Base-by-base conservation (phyloP, 2,888 invertebrate species). In the Gryllus longicercus region DNA sequence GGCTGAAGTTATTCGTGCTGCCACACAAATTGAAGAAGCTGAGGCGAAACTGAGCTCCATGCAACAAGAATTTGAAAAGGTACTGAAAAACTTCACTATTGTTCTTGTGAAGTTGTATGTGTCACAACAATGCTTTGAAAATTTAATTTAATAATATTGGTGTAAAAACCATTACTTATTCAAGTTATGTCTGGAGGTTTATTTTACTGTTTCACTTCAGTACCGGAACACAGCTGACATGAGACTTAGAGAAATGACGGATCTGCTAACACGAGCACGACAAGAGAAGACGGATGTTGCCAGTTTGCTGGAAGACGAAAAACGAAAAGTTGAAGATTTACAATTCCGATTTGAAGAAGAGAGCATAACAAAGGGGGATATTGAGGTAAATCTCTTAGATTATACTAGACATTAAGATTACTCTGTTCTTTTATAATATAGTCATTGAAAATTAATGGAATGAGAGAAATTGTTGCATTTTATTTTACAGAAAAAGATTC, bases 261-360 rank as follows among this genome's bases (percentile, higher is more conserved):
- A 84, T 3, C 86, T 82, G 83, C 86, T 84, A 77, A 90, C 83
- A 83, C 87, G 79, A 89, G 87, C 93, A 21, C 91, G 91, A 84
- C 85, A 87, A 14, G 90, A 92, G 83, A 86, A 90, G 83, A 88
- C 88, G 81, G 89, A 89, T 79, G 87, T 95, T 81, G 87, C 89
- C 83, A 88, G 90, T 82, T 91, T 92, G 84, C 86, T 96, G 83
- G 94, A 94, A 81, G 95, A 95, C 84, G 95, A 95, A 85, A 90
- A 90, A 84, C 92, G 93, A 85, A 95, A 93, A 87, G 92, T 93
- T 10, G 97, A 97, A 88, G 97, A 97, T 87, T 90, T 97, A 82
- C 93, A 96, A 87, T 97, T 97, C 86, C 86, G 94, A 81, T 93
- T 95, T 83, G 98, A 98, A 88, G 98, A 98, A 86, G 96, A 96